phyloP scores from a whole-genome alignment of 2,113 vertebrate genomes.

The Strigops habroptila region DNA sequence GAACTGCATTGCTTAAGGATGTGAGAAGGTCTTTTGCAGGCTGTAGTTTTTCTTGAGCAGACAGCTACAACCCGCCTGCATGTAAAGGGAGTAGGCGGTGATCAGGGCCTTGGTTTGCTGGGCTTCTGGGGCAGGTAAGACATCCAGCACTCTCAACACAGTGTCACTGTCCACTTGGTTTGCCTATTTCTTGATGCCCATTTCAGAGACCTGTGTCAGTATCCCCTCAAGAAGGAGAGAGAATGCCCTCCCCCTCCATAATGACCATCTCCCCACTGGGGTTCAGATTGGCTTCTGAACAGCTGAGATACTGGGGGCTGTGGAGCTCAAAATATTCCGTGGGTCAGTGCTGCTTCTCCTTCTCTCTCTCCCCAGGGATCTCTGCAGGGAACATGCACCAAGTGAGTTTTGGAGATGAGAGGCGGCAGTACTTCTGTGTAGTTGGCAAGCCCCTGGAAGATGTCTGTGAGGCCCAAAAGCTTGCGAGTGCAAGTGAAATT shows the following conservation, averaged over 20 bases:
- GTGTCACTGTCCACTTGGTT: neutral
- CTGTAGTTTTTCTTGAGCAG: neutral
- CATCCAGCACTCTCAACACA: neutral
- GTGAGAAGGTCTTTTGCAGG: neutral
- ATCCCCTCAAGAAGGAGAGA: neutral
- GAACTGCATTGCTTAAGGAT: neutral
- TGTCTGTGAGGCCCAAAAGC: neutral
- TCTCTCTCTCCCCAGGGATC: neutral
- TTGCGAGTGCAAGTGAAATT: neutral
- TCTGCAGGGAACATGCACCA: neutral
- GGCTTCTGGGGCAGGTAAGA: neutral
- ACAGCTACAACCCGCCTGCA: neutral
- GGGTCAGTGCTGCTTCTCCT: neutral
- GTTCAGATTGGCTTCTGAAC: neutral
- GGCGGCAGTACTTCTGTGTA: neutral
- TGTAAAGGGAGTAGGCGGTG: neutral
- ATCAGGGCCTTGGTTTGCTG: neutral
- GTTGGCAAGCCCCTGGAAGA: neutral
- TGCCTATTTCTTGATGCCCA: neutral
- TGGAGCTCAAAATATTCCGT: neutral
- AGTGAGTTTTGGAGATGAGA: neutral
- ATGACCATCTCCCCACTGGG: neutral
- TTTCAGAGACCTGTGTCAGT: neutral
- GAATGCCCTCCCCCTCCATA: neutral
- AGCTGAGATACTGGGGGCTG: neutral